phyloP scores from a whole-genome alignment of 2,797 vertebrate genomes.

The Lophotriccus pileatus region DNA sequence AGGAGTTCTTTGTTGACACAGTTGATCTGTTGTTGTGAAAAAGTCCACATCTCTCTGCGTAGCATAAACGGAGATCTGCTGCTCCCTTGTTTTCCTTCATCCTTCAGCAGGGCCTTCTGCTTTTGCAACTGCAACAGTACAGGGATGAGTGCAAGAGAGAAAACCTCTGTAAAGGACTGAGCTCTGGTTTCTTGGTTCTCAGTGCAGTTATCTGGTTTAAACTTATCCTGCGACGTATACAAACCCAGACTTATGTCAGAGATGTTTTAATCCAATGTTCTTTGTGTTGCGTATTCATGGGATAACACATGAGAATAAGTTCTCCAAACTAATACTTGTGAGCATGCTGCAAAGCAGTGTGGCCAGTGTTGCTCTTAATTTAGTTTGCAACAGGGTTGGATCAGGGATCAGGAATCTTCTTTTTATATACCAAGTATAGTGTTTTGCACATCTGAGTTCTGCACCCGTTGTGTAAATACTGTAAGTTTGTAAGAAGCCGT shows the following conservation, averaged over 20 bases:
- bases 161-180: not conserved
- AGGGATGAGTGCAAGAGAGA: not conserved
- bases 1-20: not conserved
- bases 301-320: not conserved
- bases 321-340: not conserved
- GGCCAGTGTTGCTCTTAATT: not conserved
- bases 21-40: not conserved
- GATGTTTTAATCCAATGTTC: not conserved
- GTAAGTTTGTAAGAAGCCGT: not conserved
- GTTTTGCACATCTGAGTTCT: not conserved
- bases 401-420: not conserved
- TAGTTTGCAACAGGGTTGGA: not conserved
- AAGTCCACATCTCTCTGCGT: not conserved
- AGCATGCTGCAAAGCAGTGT: not conserved
- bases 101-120: not conserved
- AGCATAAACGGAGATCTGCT: not conserved
- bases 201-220: not conserved
- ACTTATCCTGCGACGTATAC: not conserved
- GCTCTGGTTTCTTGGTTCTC: not conserved
- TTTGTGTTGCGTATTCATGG: accelerated
- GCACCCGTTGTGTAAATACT: not conserved
- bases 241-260: accelerated
- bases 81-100: not conserved
- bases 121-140: not conserved
- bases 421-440: not conserved